Percentiles rank a stretch among this genome's conserved stretches.
Conservation (phyloP, 2,888 invertebrate species). For the Liposcelis brunnea region DNA sequence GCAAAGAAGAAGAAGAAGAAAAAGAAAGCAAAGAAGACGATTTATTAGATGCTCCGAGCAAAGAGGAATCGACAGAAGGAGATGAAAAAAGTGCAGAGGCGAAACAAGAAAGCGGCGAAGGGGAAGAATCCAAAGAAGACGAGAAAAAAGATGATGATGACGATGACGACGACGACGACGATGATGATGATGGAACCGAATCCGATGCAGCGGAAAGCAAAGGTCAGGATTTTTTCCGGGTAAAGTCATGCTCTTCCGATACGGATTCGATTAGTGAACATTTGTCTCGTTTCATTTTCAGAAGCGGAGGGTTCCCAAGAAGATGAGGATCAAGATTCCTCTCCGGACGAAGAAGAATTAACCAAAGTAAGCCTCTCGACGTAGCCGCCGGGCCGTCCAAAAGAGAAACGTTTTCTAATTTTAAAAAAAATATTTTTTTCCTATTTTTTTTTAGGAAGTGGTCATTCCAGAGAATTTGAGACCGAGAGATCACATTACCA, state of each 20-base stretch:
- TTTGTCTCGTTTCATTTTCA: too few species aligned
- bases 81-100: slow-evolving; percentile 17
- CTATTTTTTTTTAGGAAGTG: slow-evolving; percentile 37
- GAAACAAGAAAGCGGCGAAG: slow-evolving; percentile 20
- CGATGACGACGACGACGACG: slow-evolving; percentile 21
- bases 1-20: slow-evolving; percentile 15
- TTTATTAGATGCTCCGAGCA: slow-evolving; percentile 11
- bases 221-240: too few species aligned
- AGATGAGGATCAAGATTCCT: slow-evolving; percentile 15
- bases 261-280: too few species aligned
- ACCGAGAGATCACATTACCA: slow-evolving; percentile 60
- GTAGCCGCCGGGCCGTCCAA: neutral
- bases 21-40: slow-evolving; percentile 12
- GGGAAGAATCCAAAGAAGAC: slow-evolving; percentile 19
- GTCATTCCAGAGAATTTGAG: slow-evolving; percentile 62
- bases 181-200: slow-evolving; percentile 18
- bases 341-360: slow-evolving; percentile 43
- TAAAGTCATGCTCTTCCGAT: too few species aligned
- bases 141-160: slow-evolving; percentile 20
- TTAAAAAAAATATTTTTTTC: slow-evolving; percentile 2
- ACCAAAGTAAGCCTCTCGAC: slow-evolving; percentile 31
- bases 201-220: neutral
- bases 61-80: slow-evolving; percentile 15
- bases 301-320: neutral
- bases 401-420: neutral